phyloP scores from a whole-genome alignment of 2,888 invertebrate genomes.

The Nomada lathburiana region DNA sequence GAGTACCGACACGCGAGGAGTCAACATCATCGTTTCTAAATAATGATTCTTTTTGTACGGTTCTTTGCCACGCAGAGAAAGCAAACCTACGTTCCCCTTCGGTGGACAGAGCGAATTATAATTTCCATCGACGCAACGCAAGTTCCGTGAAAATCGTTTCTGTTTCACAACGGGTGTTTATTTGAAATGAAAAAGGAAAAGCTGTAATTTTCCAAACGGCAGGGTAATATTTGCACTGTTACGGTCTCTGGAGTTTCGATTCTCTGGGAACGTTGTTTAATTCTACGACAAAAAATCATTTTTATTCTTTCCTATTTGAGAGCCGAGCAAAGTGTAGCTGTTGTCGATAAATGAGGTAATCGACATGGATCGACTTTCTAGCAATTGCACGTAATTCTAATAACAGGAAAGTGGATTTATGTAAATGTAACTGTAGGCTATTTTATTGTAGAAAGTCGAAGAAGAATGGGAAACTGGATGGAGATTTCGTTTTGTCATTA shows the following conservation, averaged over 20 bases:
- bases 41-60: slow-evolving; percentile 40
- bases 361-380: too few species aligned
- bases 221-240: slow-evolving; percentile 51
- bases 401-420: too few species aligned
- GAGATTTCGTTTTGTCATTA: too few species aligned
- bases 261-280: neutral
- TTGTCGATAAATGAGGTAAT: too few species aligned
- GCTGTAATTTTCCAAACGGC: slow-evolving; percentile 37
- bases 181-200: slow-evolving; percentile 27
- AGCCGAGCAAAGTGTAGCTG: too few species aligned
- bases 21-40: neutral
- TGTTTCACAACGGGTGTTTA: slow-evolving; percentile 35
- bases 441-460: too few species aligned
- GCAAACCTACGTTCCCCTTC: slow-evolving; percentile 60
- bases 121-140: slow-evolving; percentile 48
- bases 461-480: too few species aligned
- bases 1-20: too few species aligned
- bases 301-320: neutral
- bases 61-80: slow-evolving; percentile 50
- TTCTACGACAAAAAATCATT: neutral
- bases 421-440: too few species aligned
- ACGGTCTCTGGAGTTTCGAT: slow-evolving; percentile 36
- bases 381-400: neutral
- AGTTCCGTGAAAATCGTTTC: slow-evolving; percentile 51
- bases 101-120: slow-evolving; percentile 47